phyloP scores from a whole-genome alignment of 2,888 invertebrate genomes.

The Zootermopsis nevadensis region DNA sequence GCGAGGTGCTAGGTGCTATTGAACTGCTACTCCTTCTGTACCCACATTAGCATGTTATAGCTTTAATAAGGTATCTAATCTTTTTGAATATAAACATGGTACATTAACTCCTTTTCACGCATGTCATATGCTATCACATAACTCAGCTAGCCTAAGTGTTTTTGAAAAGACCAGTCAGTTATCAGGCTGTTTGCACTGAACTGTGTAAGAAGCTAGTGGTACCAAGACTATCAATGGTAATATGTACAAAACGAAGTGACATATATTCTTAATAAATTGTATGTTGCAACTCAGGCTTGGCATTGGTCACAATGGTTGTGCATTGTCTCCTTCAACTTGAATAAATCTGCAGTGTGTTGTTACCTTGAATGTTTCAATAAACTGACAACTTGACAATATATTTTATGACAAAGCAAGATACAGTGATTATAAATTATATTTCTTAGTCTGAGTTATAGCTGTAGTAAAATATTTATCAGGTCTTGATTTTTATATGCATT shows the following conservation, averaged over 20 bases:
- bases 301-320: not conserved
- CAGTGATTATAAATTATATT: not conserved
- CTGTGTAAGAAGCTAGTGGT: not conserved
- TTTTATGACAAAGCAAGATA: not conserved
- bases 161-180: too few relatives aligned
- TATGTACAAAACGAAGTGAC: not conserved
- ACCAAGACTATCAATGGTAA: not conserved
- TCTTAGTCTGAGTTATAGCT: not conserved
- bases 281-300: not conserved
- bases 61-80: not conserved
- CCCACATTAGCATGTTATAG: not conserved
- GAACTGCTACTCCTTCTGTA: not conserved
- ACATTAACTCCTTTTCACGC: too few relatives aligned
- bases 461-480: not conserved
- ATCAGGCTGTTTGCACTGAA: not conserved
- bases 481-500: not conserved
- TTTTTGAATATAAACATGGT: too few relatives aligned
- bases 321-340: not conserved
- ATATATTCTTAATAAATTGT: not conserved
- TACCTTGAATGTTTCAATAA: constrained; percentile 3
- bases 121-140: too few relatives aligned
- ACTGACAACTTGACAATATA: not conserved
- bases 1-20: too few relatives aligned
- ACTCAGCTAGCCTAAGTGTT: too few relatives aligned
- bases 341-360: not conserved